Conservation (phyloP, 2,888 invertebrate species). For the Drosophila pseudotakahashii region DNA sequence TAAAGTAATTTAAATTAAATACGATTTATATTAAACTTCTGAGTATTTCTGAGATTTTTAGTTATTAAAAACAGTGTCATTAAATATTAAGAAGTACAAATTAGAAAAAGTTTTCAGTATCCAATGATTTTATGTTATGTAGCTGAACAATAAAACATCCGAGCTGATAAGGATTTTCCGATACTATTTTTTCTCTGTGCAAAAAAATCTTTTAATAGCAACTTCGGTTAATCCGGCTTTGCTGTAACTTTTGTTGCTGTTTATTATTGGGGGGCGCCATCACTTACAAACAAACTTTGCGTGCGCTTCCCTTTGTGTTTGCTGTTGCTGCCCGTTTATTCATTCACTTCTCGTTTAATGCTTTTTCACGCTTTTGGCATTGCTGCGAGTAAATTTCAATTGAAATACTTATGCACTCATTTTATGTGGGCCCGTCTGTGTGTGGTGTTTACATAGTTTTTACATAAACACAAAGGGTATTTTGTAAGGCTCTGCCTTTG, state of each 20-base stretch:
- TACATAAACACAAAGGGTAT: slow-evolving; percentile 48
- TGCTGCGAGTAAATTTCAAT: slow-evolving; percentile 42
- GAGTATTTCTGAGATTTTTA: too few relatives aligned
- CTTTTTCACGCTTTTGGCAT: slow-evolving; percentile 52
- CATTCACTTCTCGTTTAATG: slow-evolving; percentile 59
- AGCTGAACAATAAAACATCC: too few relatives aligned
- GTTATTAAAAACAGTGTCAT: too few relatives aligned
- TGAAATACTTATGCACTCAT: slow-evolving; percentile 21
- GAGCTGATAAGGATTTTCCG: too few relatives aligned
- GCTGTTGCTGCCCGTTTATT: slow-evolving; percentile 48
- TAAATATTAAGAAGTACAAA: too few relatives aligned
- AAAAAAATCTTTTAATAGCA: slow-evolving; percentile 13
- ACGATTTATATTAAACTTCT: too few relatives aligned
- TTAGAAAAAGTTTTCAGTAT: too few relatives aligned
- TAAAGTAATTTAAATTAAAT: too few relatives aligned
- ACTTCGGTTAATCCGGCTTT: slow-evolving; percentile 30
- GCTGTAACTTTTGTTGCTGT: slow-evolving; percentile 41
- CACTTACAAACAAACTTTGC: slow-evolving; percentile 33
- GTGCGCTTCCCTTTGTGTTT: slow-evolving; percentile 38
- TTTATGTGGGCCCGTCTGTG: slow-evolving; percentile 30
- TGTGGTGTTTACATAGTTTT: slow-evolving; percentile 51
- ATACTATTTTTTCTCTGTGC: slow-evolving; percentile 13
- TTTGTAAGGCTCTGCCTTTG: slow-evolving; percentile 33
- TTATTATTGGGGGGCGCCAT: slow-evolving; percentile 33
- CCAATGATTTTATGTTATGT: too few relatives aligned